A percentile compares a stretch with the other conserved stretches of the same genome.
phyloP scores from a whole-genome alignment of 2,888 invertebrate species.

The Zaprionus lineosus region DNA sequence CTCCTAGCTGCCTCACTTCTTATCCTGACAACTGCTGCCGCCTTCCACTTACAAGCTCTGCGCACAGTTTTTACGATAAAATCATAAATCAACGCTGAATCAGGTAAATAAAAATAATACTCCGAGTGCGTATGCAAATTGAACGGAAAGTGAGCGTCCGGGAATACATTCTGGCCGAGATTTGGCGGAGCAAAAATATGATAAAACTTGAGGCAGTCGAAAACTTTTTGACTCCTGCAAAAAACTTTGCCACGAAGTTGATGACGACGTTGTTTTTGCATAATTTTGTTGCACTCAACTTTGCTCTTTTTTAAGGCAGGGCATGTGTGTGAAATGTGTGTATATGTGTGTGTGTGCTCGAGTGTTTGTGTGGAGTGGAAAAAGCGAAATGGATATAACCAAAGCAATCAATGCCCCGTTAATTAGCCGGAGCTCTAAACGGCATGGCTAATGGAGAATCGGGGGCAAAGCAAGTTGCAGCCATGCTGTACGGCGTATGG shows the following conservation, averaged over 20 bases:
- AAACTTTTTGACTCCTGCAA: conserved; percentile 56
- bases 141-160: conserved; percentile 54
- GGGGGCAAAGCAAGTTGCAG: conserved; percentile 1
- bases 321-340: background rate
- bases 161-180: conserved; percentile 56
- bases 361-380: background rate
- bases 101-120: conserved; percentile 78
- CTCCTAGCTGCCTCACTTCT: too few species aligned
- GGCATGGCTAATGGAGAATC: conserved; percentile 39
- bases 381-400: conserved; percentile 22
- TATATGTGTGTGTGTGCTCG: background rate
- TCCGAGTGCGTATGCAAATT: conserved; percentile 75
- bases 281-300: conserved; percentile 64
- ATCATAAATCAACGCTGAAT: conserved; percentile 78
- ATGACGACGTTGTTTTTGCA: conserved; percentile 35
- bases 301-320: conserved; percentile 35
- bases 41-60: too few species aligned
- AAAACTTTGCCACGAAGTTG: conserved; percentile 42
- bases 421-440: conserved; percentile 51
- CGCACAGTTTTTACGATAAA: conserved; percentile 67
- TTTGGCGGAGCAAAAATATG: conserved; percentile 67
- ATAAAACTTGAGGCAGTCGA: conserved; percentile 71
- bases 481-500: background rate
- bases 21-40: too few species aligned
- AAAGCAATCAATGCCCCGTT: conserved; percentile 42